phyloP scores from a whole-genome alignment of 2,888 invertebrate species.

The Diloba caeruleocephala region DNA sequence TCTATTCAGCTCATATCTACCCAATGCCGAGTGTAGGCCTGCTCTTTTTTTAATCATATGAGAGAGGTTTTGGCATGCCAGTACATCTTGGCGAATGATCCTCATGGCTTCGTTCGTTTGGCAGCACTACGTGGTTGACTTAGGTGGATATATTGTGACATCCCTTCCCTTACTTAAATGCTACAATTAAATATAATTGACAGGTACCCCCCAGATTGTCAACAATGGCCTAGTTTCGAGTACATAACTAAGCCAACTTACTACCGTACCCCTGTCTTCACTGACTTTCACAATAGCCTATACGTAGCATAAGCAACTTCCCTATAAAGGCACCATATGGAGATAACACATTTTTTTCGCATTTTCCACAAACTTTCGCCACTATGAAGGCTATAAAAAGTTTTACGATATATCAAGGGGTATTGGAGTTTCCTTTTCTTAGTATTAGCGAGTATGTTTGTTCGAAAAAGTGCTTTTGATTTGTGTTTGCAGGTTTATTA shows the following conservation, averaged over 20 bases:
- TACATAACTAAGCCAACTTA: too few relatives aligned
- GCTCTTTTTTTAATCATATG: too few relatives aligned
- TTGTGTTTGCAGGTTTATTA: conserved; percentile 27
- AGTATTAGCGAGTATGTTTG: conserved; percentile 21
- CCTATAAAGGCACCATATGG: conserved; percentile 33
- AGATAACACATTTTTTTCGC: conserved; percentile 42
- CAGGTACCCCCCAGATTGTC: not conserved
- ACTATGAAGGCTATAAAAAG: conserved; percentile 39
- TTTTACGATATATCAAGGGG: conserved; percentile 37
- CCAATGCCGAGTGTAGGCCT: too few relatives aligned
- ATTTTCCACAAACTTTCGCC: conserved; percentile 34
- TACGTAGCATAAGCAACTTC: conserved; percentile 4
- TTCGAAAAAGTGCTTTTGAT: conserved; percentile 17
- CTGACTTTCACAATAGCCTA: not conserved
- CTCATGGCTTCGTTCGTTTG: too few relatives aligned
- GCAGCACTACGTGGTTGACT: not conserved
- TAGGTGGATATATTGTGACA: not conserved
- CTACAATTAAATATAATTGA: not conserved
- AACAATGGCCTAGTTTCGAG: too few relatives aligned
- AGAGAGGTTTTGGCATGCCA: too few relatives aligned
- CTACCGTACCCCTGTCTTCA: too few relatives aligned
- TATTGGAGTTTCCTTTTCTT: conserved; percentile 16
- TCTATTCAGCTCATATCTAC: too few relatives aligned
- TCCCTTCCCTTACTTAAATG: not conserved
- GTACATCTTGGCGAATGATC: too few relatives aligned